These are phyloP conservation scores for Spea hammondii DNA, from an alignment of 2,797 vertebrate species.

Conservation along the genomic window DNA sequence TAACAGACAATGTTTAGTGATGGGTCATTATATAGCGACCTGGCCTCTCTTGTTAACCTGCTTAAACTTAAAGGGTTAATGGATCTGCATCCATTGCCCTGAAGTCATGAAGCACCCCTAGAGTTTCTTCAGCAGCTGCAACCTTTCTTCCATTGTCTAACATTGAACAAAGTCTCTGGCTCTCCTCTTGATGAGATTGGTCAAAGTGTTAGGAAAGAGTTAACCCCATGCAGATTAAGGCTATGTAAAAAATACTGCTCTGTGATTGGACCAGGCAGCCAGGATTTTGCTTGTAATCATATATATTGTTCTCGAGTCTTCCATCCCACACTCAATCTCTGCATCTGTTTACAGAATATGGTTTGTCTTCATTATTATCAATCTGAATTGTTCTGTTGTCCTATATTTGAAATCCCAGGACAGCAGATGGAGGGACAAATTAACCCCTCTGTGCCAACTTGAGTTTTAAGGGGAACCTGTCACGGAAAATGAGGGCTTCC, in stretches of 20 bases:
- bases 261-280: slow-evolving; percentile 32
- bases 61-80: too few relatives aligned
- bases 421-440: slow-evolving; percentile 14
- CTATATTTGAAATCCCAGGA: slow-evolving; percentile 27
- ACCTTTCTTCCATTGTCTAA: too few relatives aligned
- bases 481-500: too few relatives aligned
- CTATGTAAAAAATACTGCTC: background rate
- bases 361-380: slow-evolving; percentile 22
- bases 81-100: too few relatives aligned
- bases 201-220: background rate
- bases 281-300: slow-evolving; percentile 30
- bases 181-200: background rate
- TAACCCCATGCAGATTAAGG: slow-evolving; percentile 17
- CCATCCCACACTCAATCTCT: background rate
- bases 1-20: too few relatives aligned
- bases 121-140: too few relatives aligned
- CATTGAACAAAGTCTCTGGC: too few relatives aligned
- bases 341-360: slow-evolving; percentile 33
- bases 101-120: too few relatives aligned
- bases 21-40: too few relatives aligned
- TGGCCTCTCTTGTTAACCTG: too few relatives aligned
- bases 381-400: slow-evolving; percentile 7
- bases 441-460: background rate
- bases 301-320: slow-evolving; percentile 27
- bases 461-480: too few relatives aligned